A percentile compares a stretch with the other conserved stretches of the same genome.
Evolutionary conservation across 2,888 invertebrate species (phyloP).

Genomic region (Cinara cedri): DNA sequence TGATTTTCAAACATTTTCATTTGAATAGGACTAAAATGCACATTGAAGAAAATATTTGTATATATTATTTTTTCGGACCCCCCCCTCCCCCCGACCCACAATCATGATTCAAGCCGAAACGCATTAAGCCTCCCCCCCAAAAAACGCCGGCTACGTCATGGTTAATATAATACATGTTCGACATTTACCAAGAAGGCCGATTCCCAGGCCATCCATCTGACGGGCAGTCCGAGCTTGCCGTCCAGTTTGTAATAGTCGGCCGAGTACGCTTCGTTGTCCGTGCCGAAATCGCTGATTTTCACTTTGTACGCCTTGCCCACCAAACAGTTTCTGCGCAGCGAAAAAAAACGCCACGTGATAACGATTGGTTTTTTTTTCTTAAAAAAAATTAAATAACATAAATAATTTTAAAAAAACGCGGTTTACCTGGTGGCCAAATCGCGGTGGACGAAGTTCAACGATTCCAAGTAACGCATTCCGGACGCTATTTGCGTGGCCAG

Average conservation of each 20-base stretch:
- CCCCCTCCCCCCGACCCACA: too few species aligned
- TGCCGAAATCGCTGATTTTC: constrained; percentile 85
- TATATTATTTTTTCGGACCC: too few species aligned
- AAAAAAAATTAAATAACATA: too few species aligned
- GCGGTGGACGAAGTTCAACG: constrained; percentile 87
- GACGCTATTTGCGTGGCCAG: constrained; percentile 85
- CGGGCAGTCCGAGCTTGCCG: constrained; percentile 78
- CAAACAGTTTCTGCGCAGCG: constrained; percentile 73
- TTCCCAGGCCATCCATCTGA: constrained; percentile 92
- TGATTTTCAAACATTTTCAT: too few species aligned
- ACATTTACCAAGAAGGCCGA: constrained; percentile 71
- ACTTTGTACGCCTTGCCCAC: constrained; percentile 82
- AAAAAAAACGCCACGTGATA: not conserved
- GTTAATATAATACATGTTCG: too few species aligned
- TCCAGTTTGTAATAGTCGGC: constrained; percentile 84
- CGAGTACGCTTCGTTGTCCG: constrained; percentile 79
- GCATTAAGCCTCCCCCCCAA: too few species aligned
- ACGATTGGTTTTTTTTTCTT: not conserved
- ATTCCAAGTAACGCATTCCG: constrained; percentile 88
- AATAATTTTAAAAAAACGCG: not conserved
- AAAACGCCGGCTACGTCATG: too few species aligned
- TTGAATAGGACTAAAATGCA: too few species aligned
- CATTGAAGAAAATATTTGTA: too few species aligned
- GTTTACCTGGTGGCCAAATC: constrained; percentile 80
- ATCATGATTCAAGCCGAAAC: too few species aligned